Conservation (phyloP, 2,113 vertebrate species). For the Dryoscopus gambensis region DNA sequence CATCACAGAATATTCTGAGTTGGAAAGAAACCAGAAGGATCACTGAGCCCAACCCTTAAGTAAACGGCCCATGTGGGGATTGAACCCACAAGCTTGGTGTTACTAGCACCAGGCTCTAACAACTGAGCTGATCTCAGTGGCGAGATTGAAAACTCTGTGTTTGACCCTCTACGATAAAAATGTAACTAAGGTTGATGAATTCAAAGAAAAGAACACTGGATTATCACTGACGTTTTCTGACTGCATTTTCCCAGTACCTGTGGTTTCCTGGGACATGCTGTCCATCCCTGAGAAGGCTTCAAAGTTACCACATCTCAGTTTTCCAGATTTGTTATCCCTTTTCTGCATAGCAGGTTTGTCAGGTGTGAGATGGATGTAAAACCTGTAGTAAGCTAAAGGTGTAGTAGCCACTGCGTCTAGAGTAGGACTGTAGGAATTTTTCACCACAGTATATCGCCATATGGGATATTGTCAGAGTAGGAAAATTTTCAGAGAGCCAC, state of each 20-base stretch:
- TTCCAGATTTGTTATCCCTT: not conserved
- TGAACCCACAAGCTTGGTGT: not conserved
- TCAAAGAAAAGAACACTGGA: not conserved
- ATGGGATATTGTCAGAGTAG: not conserved
- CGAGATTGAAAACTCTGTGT: not conserved
- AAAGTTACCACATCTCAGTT: rapidly evolving
- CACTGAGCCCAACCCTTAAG: not conserved
- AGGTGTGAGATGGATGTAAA: not conserved
- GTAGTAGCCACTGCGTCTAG: not conserved
- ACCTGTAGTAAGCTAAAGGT: not conserved
- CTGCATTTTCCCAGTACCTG: not conserved
- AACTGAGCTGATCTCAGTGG: not conserved
- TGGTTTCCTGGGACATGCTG: not conserved
- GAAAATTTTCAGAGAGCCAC: not conserved
- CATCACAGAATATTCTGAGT: not conserved
- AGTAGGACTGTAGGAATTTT: not conserved
- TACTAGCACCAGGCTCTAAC: not conserved
- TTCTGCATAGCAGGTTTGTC: not conserved
- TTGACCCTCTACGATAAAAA: not conserved
- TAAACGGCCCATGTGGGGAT: not conserved
- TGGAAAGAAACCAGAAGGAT: not conserved
- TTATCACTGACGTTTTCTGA: not conserved
- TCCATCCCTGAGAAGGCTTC: not conserved
- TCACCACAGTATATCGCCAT: not conserved
- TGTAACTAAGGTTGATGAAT: not conserved